A percentile compares a stretch with the other conserved stretches of the same genome.
Evolutionary conservation across 2,888 invertebrate genomes (phyloP).

Genomic region (Hofmannophila pseudospretella): DNA sequence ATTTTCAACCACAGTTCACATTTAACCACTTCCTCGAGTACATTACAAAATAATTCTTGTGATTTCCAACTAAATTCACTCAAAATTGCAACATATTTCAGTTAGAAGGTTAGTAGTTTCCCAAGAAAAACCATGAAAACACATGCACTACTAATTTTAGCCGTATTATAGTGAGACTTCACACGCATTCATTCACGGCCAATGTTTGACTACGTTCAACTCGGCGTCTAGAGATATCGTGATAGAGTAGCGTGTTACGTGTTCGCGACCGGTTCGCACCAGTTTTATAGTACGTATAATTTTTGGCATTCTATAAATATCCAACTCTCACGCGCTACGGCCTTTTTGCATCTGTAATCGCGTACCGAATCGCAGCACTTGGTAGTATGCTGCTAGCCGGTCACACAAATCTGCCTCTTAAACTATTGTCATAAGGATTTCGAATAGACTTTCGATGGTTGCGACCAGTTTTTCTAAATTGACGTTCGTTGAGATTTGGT

Average conservation of each 20-base stretch:
- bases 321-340: conserved; percentile 4
- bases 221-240: neutral
- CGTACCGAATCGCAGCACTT: neutral
- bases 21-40: too few species aligned
- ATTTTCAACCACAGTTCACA: too few species aligned
- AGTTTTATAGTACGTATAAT: neutral
- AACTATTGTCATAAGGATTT: neutral
- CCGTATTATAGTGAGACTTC: too few species aligned
- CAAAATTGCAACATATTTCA: too few species aligned
- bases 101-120: too few species aligned
- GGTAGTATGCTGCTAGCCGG: too few species aligned
- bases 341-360: conserved; percentile 6
- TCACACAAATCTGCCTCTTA: neutral
- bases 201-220: neutral
- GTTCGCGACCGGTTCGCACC: conserved; percentile 2
- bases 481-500: conserved; percentile 4
- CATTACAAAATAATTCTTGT: too few species aligned
- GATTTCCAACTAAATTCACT: too few species aligned
- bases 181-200: neutral
- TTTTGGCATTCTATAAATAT: conserved; percentile 10
- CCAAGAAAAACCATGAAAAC: too few species aligned
- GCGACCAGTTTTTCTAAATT: neutral
- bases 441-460: neutral
- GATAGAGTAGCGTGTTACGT: neutral
- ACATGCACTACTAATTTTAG: too few species aligned